These are phyloP conservation scores for Sebastes hopkinsi DNA, from an alignment of 2,797 vertebrate genomes.

Conservation along the genomic window DNA sequence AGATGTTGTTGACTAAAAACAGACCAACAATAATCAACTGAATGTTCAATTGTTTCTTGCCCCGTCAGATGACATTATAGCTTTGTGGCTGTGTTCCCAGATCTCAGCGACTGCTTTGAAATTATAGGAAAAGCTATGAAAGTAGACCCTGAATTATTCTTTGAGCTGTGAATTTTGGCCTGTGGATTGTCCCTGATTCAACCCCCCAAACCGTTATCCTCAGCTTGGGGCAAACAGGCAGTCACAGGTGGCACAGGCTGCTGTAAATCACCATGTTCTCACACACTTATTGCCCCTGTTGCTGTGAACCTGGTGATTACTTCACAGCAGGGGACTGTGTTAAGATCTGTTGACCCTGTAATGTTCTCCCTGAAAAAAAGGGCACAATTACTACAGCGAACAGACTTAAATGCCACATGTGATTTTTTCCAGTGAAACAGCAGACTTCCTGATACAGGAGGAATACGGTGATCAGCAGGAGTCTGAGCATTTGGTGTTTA, in stretches of 20 bases:
- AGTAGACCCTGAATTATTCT: neutral
- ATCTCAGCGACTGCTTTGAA: no score
- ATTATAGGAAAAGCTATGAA: neutral
- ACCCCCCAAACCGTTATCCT: slow-evolving; percentile 12
- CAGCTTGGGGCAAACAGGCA: slow-evolving; percentile 39
- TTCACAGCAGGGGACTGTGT: slow-evolving; percentile 40
- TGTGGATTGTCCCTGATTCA: slow-evolving; percentile 7
- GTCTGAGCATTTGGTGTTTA: slow-evolving; percentile 9
- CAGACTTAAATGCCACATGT: slow-evolving; percentile 27
- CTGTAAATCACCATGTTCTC: slow-evolving; percentile 58
- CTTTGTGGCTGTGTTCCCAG: no score
- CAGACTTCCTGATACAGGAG: neutral
- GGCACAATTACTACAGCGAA: slow-evolving; percentile 11
- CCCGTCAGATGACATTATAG: neutral
- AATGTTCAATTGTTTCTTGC: neutral
- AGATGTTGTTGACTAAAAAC: neutral
- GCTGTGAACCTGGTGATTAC: slow-evolving; percentile 47
- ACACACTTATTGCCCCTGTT: slow-evolving; percentile 26
- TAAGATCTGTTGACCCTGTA: slow-evolving; percentile 37
- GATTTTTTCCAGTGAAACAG: neutral
- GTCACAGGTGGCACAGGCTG: slow-evolving; percentile 56
- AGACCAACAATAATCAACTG: neutral
- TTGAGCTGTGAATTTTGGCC: neutral
- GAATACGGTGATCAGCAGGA: neutral
- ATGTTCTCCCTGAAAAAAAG: slow-evolving; percentile 32